Base-by-base conservation (phyloP, 2,888 invertebrate species). In the Branchellion lobata region DNA sequence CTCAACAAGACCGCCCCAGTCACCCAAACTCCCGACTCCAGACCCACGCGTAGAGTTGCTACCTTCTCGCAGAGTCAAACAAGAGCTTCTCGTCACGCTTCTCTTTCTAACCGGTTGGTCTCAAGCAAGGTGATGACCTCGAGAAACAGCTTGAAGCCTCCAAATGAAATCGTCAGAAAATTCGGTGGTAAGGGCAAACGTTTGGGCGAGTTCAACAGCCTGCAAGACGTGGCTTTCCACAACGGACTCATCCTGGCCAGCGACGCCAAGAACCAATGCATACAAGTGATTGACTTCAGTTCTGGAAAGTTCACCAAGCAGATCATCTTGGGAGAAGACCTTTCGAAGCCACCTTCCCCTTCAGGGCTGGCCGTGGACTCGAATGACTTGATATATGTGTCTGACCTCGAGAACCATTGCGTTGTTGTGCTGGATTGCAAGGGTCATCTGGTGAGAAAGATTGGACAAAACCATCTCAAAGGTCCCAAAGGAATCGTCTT, bases 401-500 rank as follows among this genome's bases (percentile, higher is more conserved):
- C 77, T 36, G 77, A 77, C n/a, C 33, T 36, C 14, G 65, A 47
- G 21, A 77, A 77, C 34, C 53, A 53, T 34, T 77, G 77, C 57
- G 77, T 77, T 27, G 27, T 77, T 14, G 65, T 77, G 18, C 53
- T 77, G 18, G 34, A 61, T 53, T n/a, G n/a, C 21, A 57, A 77
- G 3, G 77, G 77, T 14, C 53, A 33, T 11, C 2, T 65, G 29
- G 18, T 65, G 2, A 65, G 27, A 36, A 77, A 61, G 40, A 77
- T 77, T 24, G 61, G 57, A 31, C 65, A 77, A 29, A 33, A 65
- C n/a, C 8, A n/a, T 34, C 29, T 77, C 11, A 24, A 31, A 27
- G 77, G 77, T 8, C 77, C 77, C 0, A 77, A 77, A 36, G 77
- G 77, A 11, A n/a, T 77, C 21, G 31, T 36, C 8, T 33, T 77